Percentiles rank a stretch among this genome's conserved stretches.
These are phyloP conservation scores for Oncorhynchus tshawytscha DNA, from an alignment of 2,113 vertebrate genomes.

Conservation along the genomic window DNA sequence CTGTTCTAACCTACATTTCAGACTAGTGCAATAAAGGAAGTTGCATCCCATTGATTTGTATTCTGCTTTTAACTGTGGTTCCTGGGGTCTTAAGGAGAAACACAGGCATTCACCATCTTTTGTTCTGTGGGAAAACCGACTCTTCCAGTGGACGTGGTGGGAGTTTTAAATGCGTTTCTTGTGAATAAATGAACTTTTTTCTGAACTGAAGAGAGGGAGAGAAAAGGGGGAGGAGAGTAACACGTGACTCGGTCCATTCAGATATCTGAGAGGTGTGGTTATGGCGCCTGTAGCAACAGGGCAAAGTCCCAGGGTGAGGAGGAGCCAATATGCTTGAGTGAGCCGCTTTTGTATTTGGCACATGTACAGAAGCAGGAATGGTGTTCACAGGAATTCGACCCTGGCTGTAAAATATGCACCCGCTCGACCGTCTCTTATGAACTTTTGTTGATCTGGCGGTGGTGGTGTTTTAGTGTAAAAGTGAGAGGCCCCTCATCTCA, in stretches of 20 bases:
- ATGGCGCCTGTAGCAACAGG: conserved; percentile 61
- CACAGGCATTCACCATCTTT: conserved; percentile 27
- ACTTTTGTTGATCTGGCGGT: conserved; percentile 16
- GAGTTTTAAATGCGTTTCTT: conserved; percentile 50
- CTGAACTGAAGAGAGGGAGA: neutral
- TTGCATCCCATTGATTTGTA: conserved; percentile 27
- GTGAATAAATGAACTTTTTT: conserved; percentile 48
- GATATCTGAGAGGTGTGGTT: conserved; percentile 66
- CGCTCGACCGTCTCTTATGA: conserved; percentile 23
- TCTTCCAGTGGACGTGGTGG: conserved; percentile 42
- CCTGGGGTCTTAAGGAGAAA: neutral
- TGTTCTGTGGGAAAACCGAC: conserved; percentile 19
- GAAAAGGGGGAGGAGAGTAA: conserved; percentile 2
- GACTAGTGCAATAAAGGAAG: neutral
- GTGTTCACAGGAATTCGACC: conserved; percentile 42
- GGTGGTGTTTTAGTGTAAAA: conserved; percentile 16
- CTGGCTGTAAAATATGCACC: conserved; percentile 41
- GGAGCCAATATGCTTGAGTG: conserved; percentile 21
- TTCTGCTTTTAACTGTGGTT: neutral
- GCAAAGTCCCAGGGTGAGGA: conserved; percentile 48
- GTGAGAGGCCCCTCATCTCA: neutral
- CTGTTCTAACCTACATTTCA: no score
- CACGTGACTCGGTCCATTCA: conserved; percentile 65
- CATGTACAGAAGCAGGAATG: conserved; percentile 15
- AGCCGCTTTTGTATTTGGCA: conserved; percentile 56